A percentile compares a stretch with the other conserved stretches of the same genome.
Conservation (phyloP, 2,888 invertebrate species). For the Lacanobia oleracea region DNA sequence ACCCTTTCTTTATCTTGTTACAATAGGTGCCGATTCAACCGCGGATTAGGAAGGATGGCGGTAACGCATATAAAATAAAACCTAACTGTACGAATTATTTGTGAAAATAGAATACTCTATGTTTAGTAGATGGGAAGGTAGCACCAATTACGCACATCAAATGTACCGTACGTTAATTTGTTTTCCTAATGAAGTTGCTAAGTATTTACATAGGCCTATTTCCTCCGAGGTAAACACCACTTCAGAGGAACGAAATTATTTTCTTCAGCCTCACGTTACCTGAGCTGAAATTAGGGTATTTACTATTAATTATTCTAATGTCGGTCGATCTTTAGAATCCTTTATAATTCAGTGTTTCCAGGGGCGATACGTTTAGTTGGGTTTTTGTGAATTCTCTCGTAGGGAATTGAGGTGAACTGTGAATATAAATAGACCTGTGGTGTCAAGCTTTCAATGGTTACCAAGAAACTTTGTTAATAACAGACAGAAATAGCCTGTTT, state of each 20-base stretch:
- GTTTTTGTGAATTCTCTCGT: slow-evolving; percentile 22
- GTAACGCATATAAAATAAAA: slow-evolving; percentile 59
- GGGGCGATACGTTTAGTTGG: slow-evolving; percentile 8
- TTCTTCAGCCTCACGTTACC: slow-evolving; percentile 57
- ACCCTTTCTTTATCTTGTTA: slow-evolving; percentile 84
- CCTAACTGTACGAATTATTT: slow-evolving; percentile 51
- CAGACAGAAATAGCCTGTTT: not conserved
- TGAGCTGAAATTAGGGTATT: slow-evolving; percentile 63
- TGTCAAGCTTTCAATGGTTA: not conserved
- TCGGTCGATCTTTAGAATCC: slow-evolving; percentile 57
- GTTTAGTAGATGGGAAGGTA: slow-evolving; percentile 48
- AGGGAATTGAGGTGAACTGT: not conserved
- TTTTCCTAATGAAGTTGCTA: slow-evolving; percentile 70
- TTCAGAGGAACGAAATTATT: slow-evolving; percentile 63
- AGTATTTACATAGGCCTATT: slow-evolving; percentile 64
- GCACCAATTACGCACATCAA: slow-evolving; percentile 68
- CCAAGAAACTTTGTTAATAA: slow-evolving; percentile 24
- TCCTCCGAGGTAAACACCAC: slow-evolving; percentile 58
- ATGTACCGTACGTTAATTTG: slow-evolving; percentile 71
- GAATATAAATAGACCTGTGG: not conserved
- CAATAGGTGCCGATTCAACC: slow-evolving; percentile 84
- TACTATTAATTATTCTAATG: slow-evolving; percentile 65
- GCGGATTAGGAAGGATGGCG: slow-evolving; percentile 74
- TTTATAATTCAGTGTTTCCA: slow-evolving; percentile 50
- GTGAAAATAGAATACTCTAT: slow-evolving; percentile 50